Evolutionary conservation across 2,888 invertebrate genomes (phyloP).

Genomic region (Euplagia quadripunctaria): DNA sequence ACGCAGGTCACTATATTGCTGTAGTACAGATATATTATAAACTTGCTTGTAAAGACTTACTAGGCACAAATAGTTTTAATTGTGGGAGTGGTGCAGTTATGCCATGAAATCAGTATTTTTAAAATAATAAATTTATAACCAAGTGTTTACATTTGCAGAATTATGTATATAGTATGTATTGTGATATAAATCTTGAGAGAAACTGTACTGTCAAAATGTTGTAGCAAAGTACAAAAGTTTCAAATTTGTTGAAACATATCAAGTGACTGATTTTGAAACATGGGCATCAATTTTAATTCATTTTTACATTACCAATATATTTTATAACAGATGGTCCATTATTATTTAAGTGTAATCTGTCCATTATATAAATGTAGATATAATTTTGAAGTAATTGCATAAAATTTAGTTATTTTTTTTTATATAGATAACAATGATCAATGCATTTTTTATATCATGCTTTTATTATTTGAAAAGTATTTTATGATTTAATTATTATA

Average conservation of each 20-base stretch:
- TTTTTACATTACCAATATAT: slow-evolving; percentile 35
- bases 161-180: slow-evolving; percentile 46
- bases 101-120: slow-evolving; percentile 57
- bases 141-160: slow-evolving; percentile 27
- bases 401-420: slow-evolving; percentile 25
- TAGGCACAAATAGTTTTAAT: slow-evolving; percentile 47
- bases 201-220: slow-evolving; percentile 41
- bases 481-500: slow-evolving; percentile 36
- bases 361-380: slow-evolving; percentile 36
- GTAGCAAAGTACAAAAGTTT: slow-evolving; percentile 67
- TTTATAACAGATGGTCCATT: slow-evolving; percentile 33
- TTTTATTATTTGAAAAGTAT: slow-evolving; percentile 29
- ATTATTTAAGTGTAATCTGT: slow-evolving; percentile 42
- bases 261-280: slow-evolving; percentile 57
- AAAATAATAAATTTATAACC: slow-evolving; percentile 36
- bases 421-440: slow-evolving; percentile 26
- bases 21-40: slow-evolving; percentile 22
- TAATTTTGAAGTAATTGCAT: background rate
- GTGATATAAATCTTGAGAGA: slow-evolving; percentile 36
- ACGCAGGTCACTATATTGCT: slow-evolving; percentile 24
- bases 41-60: slow-evolving; percentile 47
- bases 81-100: slow-evolving; percentile 34
- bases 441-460: slow-evolving; percentile 45
- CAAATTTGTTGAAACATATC: slow-evolving; percentile 61
- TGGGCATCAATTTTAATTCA: slow-evolving; percentile 31